Base-by-base conservation (phyloP, 2,797 vertebrate species). In the Eutrigla gurnardus region DNA sequence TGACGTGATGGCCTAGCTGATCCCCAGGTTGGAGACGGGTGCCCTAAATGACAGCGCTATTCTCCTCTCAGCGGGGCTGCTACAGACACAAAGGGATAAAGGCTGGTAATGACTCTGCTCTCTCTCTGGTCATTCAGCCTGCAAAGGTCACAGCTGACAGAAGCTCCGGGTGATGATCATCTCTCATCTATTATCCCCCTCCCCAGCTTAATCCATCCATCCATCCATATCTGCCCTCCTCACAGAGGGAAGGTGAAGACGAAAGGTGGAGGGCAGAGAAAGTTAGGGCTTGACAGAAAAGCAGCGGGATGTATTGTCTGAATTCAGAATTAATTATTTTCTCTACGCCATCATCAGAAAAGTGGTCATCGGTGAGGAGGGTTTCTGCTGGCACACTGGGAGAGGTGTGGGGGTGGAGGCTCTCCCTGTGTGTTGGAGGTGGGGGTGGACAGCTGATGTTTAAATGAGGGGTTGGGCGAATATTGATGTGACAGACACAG, bases 111-210 rank as follows among this genome's bases (percentile, higher is more conserved):
- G 90, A 89, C 87, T 88, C 81, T 74, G 82, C 81, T 88, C 79
- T 77, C 78, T 87, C 80, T 81, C 68, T 87, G 89, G 89, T 91
- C 92, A 91, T 73, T 88, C 90, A 87, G 77, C 85, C 89, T 80
- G 85, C 86, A 92, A 91, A 91, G 91, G 92, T 91, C 89, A 91
- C 85, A 86, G 78, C 86, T 90, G 87, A 91, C 88, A 89, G 85
- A 70, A 65, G 74, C 82, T 66, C 73, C 5, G 6, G 70, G 70
- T 49, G 75, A 80, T 62, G 77, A 86, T 82, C 80, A 62, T 77
- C 72, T 71, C 73, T 77, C 73, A 79, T 86, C 80, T 70, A 84
- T 84, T 81, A 83, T 62, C 53, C 77, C 54, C 65, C 61, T 42
- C 65, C 75, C 74, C 43, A 55, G 70, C 70, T 42, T 25, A 25